Conservation (phyloP, 2,888 invertebrate species). For the Subacronicta megacephala region DNA sequence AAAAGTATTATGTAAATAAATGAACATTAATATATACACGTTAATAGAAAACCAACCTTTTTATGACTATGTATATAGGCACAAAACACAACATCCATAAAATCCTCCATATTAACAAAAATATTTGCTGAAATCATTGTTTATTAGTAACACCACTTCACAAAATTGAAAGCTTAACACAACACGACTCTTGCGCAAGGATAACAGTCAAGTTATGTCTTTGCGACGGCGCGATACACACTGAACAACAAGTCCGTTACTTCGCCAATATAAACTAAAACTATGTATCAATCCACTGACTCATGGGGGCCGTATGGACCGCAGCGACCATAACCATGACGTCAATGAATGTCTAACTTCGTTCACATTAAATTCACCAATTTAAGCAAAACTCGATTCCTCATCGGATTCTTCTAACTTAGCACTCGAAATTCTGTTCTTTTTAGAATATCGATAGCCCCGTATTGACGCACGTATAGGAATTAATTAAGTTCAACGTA, state of each 20-base stretch:
- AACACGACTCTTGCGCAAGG: slow-evolving; percentile 43
- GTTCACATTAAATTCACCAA: slow-evolving; percentile 54
- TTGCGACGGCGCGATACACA: slow-evolving; percentile 55
- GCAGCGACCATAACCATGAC: slow-evolving; percentile 64
- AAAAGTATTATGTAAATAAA: neutral
- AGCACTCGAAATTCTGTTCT: slow-evolving; percentile 7
- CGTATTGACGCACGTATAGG: slow-evolving; percentile 21
- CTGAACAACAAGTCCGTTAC: slow-evolving; percentile 62
- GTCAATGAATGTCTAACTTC: slow-evolving; percentile 70
- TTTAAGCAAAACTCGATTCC: slow-evolving; percentile 66
- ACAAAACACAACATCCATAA: slow-evolving; percentile 84
- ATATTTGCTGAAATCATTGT: slow-evolving; percentile 79
- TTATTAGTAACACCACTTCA: slow-evolving; percentile 37
- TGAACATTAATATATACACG: neutral
- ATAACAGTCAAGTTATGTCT: slow-evolving; percentile 36
- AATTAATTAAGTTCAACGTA: slow-evolving; percentile 29
- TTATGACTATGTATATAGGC: slow-evolving; percentile 73
- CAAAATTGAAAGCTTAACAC: slow-evolving; percentile 33
- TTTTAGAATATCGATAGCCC: neutral
- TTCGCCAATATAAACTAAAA: slow-evolving; percentile 77
- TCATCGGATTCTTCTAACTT: slow-evolving; percentile 24
- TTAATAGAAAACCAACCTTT: slow-evolving; percentile 67
- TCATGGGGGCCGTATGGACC: slow-evolving; percentile 63
- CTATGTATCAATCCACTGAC: slow-evolving; percentile 68
- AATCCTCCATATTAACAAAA: slow-evolving; percentile 79